A percentile compares a stretch with the other conserved stretches of the same genome.
Evolutionary conservation across 2,888 invertebrate genomes (phyloP).

Genomic region (Erebia ligea): DNA sequence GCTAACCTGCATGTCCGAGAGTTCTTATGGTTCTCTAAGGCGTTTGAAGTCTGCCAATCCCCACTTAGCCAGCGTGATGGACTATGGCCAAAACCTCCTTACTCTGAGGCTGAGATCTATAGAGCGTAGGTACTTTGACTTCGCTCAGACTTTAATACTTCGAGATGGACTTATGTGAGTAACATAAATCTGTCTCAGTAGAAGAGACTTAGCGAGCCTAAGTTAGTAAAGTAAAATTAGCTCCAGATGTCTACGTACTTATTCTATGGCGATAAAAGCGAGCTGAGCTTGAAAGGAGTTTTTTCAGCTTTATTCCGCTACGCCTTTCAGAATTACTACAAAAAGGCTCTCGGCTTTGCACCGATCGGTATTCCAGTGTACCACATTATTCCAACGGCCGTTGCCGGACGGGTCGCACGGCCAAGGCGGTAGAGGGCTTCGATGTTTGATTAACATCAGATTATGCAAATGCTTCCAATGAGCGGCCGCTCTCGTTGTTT

Average conservation of each 20-base stretch:
- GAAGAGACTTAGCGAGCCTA: too few species aligned
- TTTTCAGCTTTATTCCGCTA: constrained; percentile 2
- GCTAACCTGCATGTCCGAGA: too few species aligned
- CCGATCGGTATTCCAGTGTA: constrained; percentile 19
- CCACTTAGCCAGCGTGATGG: too few species aligned
- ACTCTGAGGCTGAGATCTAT: too few species aligned
- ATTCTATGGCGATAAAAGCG: neutral
- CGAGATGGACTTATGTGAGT: too few species aligned
- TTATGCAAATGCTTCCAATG: constrained; percentile 80
- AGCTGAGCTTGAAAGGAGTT: neutral
- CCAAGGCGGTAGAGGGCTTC: constrained; percentile 58
- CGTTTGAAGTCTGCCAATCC: too few species aligned
- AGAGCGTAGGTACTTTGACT: too few species aligned
- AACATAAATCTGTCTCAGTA: too few species aligned
- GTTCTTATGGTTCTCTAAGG: too few species aligned
- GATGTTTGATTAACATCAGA: constrained; percentile 82
- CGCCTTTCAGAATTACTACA: constrained; percentile 4
- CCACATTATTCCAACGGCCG: constrained; percentile 23
- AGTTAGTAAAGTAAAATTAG: too few species aligned
- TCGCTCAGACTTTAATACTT: too few species aligned
- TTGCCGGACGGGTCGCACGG: constrained; percentile 45
- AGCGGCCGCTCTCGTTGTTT: constrained; percentile 79
- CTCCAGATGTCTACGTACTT: neutral
- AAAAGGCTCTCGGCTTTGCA: constrained; percentile 14
- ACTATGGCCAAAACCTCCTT: too few species aligned